A percentile compares a stretch with the other conserved stretches of the same genome.
These are phyloP conservation scores for Procavia capensis DNA, from an alignment of 2,113 vertebrate species.

Conservation along the genomic window DNA sequence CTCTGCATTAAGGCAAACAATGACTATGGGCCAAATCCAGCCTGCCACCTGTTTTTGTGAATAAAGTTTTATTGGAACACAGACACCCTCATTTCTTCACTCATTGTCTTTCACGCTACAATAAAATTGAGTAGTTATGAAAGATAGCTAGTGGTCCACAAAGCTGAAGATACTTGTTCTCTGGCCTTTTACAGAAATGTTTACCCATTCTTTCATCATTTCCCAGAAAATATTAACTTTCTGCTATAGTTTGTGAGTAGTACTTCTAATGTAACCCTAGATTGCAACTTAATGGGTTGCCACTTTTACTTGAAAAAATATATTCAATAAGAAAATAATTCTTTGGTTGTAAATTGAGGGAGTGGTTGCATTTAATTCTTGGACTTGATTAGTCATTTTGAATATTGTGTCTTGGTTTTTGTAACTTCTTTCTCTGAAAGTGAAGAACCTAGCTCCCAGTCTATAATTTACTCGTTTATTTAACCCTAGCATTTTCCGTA, in stretches of 20 bases:
- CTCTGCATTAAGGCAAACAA: neutral
- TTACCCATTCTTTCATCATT: neutral
- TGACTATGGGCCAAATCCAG: neutral
- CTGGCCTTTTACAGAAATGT: too few species aligned
- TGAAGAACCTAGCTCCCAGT: too few species aligned
- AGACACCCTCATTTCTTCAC: neutral
- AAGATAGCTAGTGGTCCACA: neutral
- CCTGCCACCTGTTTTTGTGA: neutral
- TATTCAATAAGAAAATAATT: neutral
- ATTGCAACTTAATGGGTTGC: neutral
- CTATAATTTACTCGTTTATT: too few species aligned
- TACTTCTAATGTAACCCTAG: neutral
- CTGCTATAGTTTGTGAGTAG: neutral
- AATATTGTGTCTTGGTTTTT: neutral
- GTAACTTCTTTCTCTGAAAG: too few species aligned
- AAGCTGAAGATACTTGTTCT: neutral
- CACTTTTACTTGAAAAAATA: constrained; percentile 6
- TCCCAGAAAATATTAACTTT: constrained; percentile 27
- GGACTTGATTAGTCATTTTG: neutral
- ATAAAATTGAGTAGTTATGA: neutral
- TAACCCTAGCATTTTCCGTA: too few species aligned
- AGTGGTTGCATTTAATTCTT: neutral
- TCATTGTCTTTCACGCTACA: neutral
- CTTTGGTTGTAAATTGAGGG: neutral
- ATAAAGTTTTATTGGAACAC: neutral